Percentiles rank a stretch among this genome's conserved stretches.
phyloP scores from a whole-genome alignment of 1,140 invertebrate genomes.

The Monomorium pharaonis region DNA sequence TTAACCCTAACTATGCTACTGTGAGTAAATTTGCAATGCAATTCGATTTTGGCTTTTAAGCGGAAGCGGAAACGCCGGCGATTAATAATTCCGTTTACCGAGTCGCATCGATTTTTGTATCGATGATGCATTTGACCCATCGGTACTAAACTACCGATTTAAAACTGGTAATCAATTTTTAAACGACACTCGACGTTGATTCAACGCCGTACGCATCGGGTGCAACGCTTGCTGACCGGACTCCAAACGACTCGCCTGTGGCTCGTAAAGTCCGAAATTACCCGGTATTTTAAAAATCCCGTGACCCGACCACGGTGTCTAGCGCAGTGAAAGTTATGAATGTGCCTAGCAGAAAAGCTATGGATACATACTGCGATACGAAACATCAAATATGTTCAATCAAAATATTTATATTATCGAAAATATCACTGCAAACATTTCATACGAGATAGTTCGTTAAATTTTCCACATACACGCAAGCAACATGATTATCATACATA shows the following conservation, averaged over 20 bases:
- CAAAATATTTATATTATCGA: neutral
- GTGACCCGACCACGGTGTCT: neutral
- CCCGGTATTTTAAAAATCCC: conserved; percentile 31
- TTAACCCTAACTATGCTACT: too few relatives aligned
- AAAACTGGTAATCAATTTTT: conserved; percentile 56
- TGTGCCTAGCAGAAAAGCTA: neutral
- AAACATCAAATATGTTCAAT: conserved; percentile 3
- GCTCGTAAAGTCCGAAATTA: conserved; percentile 53
- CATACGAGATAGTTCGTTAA: conserved; percentile 26
- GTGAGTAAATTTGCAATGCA: too few relatives aligned
- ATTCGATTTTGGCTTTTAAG: conserved; percentile 2
- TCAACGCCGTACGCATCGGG: neutral
- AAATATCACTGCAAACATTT: neutral
- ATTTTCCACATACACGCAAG: conserved; percentile 39
- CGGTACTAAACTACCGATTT: conserved; percentile 28
- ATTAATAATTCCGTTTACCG: conserved; percentile 45
- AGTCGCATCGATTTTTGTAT: conserved; percentile 14
- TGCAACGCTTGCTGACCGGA: neutral
- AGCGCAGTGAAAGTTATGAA: neutral
- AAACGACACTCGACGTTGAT: conserved; percentile 50
- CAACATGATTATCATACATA: conserved; percentile 72
- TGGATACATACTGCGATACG: neutral
- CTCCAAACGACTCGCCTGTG: conserved; percentile 42
- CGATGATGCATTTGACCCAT: conserved; percentile 40
- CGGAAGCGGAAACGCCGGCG: neutral